Evolutionary conservation across 2,797 vertebrate species (phyloP), one percentile per base, ranked within the genome.

Genomic region (Eptatretus atami): DNA sequence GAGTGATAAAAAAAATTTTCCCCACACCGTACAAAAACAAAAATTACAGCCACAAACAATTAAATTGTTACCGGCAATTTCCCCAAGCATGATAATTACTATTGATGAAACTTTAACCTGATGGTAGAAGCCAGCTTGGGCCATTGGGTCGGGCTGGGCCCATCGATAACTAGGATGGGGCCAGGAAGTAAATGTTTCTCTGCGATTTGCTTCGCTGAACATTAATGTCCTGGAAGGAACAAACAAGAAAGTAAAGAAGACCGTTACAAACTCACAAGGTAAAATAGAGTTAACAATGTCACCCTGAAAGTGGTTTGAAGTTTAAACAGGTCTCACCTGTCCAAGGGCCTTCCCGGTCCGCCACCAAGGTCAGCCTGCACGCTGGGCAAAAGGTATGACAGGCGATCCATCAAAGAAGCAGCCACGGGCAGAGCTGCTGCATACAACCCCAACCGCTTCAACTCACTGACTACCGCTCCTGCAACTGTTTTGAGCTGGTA

Each of bases 371-470:
- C 92, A 54, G 84, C 86, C 66, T 87, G 80, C 63, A 83, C 84
- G 25, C 84, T 96, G 67, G 86, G 83, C 76, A 98, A 80, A 80
- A 98, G 86, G 84, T 98, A 98, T 80, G 87, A 93, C 71, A 98
- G 82, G 75, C 92, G 80, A 80, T 98, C 88, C 87, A 98, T 86
- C 76, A 98, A 81, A 73, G 88, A 94, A 73, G 92, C 95, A 55
- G 88, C 88, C 73, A 98, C 92, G 72, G 92, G 86, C 77, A 98
- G 81, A 77, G 92, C 92, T 75, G 88, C 86, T 71, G 94, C 77
- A 75, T 98, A 95, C 78, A 93, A 88, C 81, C 93, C 95, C 74
- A 94, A 83, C 79, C 95, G 95, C 80, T 94, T 98, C 73, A 98
- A 81, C 80, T 98, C 92, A 70, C 79, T 86, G 74, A 94, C 88